Evolutionary conservation across 2,888 invertebrate species (phyloP).

Genomic region (Dastarcus helophoroides): DNA sequence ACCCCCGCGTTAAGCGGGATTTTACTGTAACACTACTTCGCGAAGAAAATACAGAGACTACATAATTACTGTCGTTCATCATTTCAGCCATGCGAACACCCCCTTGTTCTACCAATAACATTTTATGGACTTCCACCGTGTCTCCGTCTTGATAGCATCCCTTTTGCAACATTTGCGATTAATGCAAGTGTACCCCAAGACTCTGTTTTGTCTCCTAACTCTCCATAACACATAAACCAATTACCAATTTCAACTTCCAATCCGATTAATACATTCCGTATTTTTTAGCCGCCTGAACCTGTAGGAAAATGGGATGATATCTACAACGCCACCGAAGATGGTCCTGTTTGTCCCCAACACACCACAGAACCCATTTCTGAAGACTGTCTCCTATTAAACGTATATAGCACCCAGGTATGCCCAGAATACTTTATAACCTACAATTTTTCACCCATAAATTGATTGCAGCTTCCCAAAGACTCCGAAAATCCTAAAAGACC

Average conservation of each 20-base stretch:
- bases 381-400: conserved; percentile 53
- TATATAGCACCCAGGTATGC: conserved; percentile 42
- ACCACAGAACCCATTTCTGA: conserved; percentile 38
- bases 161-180: too few relatives aligned
- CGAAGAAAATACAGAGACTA: too few relatives aligned
- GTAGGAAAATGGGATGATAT: conserved; percentile 29
- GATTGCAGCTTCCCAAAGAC: conserved; percentile 27
- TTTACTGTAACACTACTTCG: too few relatives aligned
- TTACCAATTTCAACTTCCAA: neutral
- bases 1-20: too few relatives aligned
- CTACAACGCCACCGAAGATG: conserved; percentile 31
- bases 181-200: neutral
- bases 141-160: too few relatives aligned
- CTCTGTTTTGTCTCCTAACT: conserved; percentile 1
- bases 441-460: neutral
- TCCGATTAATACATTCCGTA: conserved; percentile 4
- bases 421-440: neutral
- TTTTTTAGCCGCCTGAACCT: conserved; percentile 29
- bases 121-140: too few relatives aligned
- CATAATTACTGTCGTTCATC: too few relatives aligned
- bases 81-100: too few relatives aligned
- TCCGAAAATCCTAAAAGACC: conserved; percentile 36
- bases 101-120: too few relatives aligned
- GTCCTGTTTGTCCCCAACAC: conserved; percentile 32
- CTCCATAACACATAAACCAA: conserved; percentile 3